Evolutionary conservation across 2,888 invertebrate genomes (phyloP), one percentile per base, ranked within the genome.

Genomic region (Phoronis australis): DNA sequence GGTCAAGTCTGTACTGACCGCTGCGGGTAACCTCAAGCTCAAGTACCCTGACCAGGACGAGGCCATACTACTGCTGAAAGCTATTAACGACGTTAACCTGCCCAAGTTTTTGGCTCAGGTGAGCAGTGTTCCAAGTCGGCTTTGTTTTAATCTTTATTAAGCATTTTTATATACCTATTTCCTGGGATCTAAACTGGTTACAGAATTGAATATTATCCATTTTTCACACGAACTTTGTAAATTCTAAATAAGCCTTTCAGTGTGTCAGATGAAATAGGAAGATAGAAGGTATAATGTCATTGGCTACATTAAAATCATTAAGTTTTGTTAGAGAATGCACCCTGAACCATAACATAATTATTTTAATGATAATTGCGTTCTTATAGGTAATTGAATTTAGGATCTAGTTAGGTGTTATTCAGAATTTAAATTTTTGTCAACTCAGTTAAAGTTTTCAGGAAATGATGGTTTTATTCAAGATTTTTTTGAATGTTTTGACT

Each of bases 51-150:
- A 71, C 6, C 60, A 71, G 44, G 68, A 73, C 41, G 76, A 77
- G 54, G 62, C 73, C 23, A 75, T 77, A 1, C 60, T 78, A 22
- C 67, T 78, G 3, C 68, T 78, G 31, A 76, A 77, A 51, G 77
- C 78, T 55, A 76, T 78, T 56, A 77, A 70, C 63, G 77, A 78
- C 55, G 77, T 78, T 58, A 78, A 78, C 58, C 57, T 78, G 51
- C 77, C 78, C 25, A 78, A 78, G 58, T 78, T 78, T 60, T 65
- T 78, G 50, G 65, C 75, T 0, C 76, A 76, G 69, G 78, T 76
- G 31, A 37, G 47, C 5, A 21, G 4, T 25, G n/a, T 12, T 15
- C n/a, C 12, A 39, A 12, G 9, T 39, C 15, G 15, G 9, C 9
- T 12, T 12, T 35, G 9, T 12, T 35, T 35, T 15, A 35, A 35